Base-by-base conservation (phyloP, 2,113 vertebrate species). In the Axis porcinus region DNA sequence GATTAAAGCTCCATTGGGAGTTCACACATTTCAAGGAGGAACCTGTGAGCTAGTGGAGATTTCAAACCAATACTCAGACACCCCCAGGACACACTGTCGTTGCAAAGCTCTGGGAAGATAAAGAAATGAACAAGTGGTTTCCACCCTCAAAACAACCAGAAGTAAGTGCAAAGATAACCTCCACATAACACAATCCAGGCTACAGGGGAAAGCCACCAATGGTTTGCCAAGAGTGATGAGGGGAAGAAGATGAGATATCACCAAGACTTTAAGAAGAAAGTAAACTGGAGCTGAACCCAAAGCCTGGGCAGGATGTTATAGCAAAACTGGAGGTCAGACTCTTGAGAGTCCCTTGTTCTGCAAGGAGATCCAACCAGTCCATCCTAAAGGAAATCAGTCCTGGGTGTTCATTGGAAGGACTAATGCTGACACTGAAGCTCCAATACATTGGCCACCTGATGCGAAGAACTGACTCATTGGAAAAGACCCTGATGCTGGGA, bases 161-260 rank as follows among this genome's bases (percentile, higher is more conserved):
- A 4, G 5, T 0, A 3, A 76, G 33, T 23, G 12, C 16, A 13
- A 62, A 82, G 30, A 50, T 16, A 50, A 25, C 14, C 50, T 3
- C n/a, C 21, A n/a, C 10, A 0, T 4, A 33, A 40, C 27, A 87
- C 55, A 19, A 3, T 33, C 28, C 2, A 84, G 40, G 82, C 43
- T 23, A 19, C 0, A 4, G n/a, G 86, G 36, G 78, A n/a, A 12
- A 1, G 4, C 14, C 36, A 1, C 2, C 19, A 0, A 6, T 6
- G 16, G 47, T 50, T 85, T 19, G 13, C 14, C 40, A 3, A 17
- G 36, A 0, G 1, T 2, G 19, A 57, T 12, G 25, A 50, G 6
- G 88, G 43, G n/a, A 30, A 25, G 28, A 36, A 45, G 45, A 57
- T 30, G 76, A 76, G 58, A 88, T 47, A 5, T 30, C 40, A 30